phyloP scores from a whole-genome alignment of 1,140 invertebrate genomes.

The Heliconius hermathena region DNA sequence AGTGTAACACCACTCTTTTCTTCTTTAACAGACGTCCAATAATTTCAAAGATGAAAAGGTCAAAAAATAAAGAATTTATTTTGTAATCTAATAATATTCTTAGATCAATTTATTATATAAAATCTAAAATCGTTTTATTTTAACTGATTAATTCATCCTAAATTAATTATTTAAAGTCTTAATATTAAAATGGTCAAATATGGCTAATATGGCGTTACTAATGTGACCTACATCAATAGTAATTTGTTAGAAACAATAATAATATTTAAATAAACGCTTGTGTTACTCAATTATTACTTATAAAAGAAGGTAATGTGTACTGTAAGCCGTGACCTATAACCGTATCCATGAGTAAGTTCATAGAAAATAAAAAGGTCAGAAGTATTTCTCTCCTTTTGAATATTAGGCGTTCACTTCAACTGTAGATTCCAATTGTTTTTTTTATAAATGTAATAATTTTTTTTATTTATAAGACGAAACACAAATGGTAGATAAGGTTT shows the following conservation, averaged over 20 bases:
- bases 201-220: not conserved
- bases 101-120: too few relatives aligned
- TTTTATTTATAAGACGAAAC: too few relatives aligned
- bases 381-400: constrained; percentile 2
- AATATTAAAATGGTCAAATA: not conserved
- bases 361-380: constrained; percentile 8
- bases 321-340: not conserved
- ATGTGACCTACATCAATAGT: not conserved
- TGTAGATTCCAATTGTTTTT: not conserved
- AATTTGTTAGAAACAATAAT: not conserved
- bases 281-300: not conserved
- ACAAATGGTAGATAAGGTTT: too few relatives aligned
- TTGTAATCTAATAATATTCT: too few relatives aligned
- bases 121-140: too few relatives aligned
- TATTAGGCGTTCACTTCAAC: not conserved
- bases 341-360: not conserved
- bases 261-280: not conserved
- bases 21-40: too few relatives aligned
- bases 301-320: not conserved
- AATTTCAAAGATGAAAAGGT: too few relatives aligned
- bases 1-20: too few relatives aligned
- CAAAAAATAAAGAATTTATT: too few relatives aligned
- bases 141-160: too few relatives aligned
- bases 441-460: not conserved
- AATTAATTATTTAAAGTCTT: not conserved